Percentiles rank a stretch among this genome's conserved stretches.
Evolutionary conservation across 2,113 vertebrate species (phyloP).

Genomic region (Phocoena sinus): DNA sequence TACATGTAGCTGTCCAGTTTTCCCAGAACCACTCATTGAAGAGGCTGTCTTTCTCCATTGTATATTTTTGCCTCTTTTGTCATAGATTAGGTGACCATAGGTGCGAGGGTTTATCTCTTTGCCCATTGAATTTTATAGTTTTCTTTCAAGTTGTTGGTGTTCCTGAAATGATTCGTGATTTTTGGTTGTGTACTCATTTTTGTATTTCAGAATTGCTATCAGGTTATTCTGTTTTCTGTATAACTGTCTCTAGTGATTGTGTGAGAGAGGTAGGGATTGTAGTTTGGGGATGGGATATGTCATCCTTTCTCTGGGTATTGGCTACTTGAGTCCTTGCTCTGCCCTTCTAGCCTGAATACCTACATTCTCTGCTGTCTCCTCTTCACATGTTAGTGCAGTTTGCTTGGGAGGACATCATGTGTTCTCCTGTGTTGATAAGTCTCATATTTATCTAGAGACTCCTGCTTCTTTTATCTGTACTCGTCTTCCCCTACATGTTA

Average conservation of each 20-base stretch:
- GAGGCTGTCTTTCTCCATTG: too few species aligned
- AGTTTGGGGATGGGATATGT: background rate
- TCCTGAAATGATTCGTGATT: conserved; percentile 1
- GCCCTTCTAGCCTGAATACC: background rate
- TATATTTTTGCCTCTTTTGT: too few species aligned
- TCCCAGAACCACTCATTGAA: too few species aligned
- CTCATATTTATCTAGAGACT: background rate
- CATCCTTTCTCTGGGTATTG: background rate
- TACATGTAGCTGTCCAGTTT: too few species aligned
- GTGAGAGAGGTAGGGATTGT: background rate
- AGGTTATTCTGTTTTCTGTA: background rate
- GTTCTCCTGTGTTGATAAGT: background rate
- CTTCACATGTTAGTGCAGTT: background rate
- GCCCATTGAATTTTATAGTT: background rate
- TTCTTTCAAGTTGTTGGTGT: background rate
- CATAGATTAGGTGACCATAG: too few species aligned
- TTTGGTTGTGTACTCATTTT: background rate
- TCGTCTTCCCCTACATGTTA: background rate
- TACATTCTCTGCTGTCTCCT: background rate
- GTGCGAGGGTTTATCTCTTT: background rate
- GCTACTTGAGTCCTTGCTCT: background rate
- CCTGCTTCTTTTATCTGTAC: background rate
- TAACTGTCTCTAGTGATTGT: background rate
- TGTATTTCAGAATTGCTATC: background rate
- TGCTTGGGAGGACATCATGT: background rate